These are phyloP conservation scores for Lithophane leautieri DNA, from an alignment of 2,888 invertebrate genomes.

Conservation along the genomic window DNA sequence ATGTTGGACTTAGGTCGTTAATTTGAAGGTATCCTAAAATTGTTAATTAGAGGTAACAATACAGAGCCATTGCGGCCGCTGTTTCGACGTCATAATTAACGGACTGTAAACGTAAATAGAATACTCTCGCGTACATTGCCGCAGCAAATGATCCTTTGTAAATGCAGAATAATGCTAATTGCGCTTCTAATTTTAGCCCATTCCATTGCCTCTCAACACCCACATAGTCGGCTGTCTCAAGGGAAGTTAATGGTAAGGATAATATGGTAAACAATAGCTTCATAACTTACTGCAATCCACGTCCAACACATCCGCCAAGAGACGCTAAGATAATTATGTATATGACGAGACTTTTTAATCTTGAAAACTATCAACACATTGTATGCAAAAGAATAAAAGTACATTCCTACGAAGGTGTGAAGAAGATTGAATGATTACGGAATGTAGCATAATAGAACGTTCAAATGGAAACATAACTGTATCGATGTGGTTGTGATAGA, in stretches of 20 bases:
- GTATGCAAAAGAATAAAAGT: constrained; percentile 45
- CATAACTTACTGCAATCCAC: constrained; percentile 37
- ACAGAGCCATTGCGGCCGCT: background rate
- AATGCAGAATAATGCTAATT: constrained; percentile 41
- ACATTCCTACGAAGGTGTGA: constrained; percentile 47
- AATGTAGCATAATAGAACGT: constrained; percentile 37
- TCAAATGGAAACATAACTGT: constrained; percentile 69
- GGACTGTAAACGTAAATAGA: constrained; percentile 9
- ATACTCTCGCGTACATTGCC: constrained; percentile 11
- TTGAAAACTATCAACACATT: constrained; percentile 39
- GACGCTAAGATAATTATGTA: background rate
- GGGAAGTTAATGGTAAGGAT: constrained; percentile 6
- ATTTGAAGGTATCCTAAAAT: constrained; percentile 39
- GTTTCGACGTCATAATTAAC: constrained; percentile 17
- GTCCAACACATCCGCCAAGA: constrained; percentile 2
- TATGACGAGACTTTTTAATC: constrained; percentile 39
- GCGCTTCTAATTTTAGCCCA: constrained; percentile 30
- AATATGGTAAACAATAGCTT: constrained; percentile 42
- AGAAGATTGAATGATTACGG: constrained; percentile 51
- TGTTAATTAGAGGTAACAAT: constrained; percentile 19
- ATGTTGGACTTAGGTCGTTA: constrained; percentile 34
- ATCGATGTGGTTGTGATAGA: constrained; percentile 71
- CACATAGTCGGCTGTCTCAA: background rate
- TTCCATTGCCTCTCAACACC: constrained; percentile 20
- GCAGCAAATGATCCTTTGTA: constrained; percentile 24